Evolutionary conservation across 2,113 vertebrate genomes (phyloP).

Genomic region (Channa maculata): DNA sequence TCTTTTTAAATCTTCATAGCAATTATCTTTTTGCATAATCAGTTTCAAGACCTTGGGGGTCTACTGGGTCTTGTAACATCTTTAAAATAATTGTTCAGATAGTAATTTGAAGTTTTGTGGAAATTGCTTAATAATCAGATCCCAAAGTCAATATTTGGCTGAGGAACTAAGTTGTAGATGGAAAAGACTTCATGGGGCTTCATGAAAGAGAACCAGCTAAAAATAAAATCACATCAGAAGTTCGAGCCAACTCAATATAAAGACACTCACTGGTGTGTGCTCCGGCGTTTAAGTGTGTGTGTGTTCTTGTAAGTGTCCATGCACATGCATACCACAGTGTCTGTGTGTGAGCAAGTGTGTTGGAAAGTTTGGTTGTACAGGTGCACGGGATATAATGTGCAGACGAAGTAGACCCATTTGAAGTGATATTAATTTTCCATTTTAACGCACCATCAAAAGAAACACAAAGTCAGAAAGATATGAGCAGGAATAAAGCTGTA

Average conservation of each 20-base stretch:
- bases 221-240: conserved; percentile 66
- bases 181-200: conserved; percentile 73
- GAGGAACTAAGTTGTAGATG: conserved; percentile 79
- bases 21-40: conserved; percentile 87
- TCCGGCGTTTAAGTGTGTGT: conserved; percentile 1
- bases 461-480: conserved; percentile 60
- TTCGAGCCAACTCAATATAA: conserved; percentile 51
- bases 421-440: conserved; percentile 55
- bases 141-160: conserved; percentile 84
- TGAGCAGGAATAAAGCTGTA: conserved; percentile 47
- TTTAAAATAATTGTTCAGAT: conserved; percentile 86
- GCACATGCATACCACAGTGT: background rate
- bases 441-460: conserved; percentile 58
- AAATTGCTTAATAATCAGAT: conserved; percentile 88
- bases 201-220: conserved; percentile 51
- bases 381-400: conserved; percentile 32
- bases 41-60: conserved; percentile 84
- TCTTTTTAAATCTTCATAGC: conserved; percentile 86
- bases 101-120: conserved; percentile 83
- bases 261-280: conserved; percentile 11
- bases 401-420: conserved; percentile 52
- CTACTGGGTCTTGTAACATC: conserved; percentile 79
- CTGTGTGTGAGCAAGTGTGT: background rate
- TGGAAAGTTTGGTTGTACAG: conserved; percentile 27
- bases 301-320: background rate